These are phyloP conservation scores for Pollachius pollachius DNA, from an alignment of 2,113 vertebrate species.

Conservation along the genomic window DNA sequence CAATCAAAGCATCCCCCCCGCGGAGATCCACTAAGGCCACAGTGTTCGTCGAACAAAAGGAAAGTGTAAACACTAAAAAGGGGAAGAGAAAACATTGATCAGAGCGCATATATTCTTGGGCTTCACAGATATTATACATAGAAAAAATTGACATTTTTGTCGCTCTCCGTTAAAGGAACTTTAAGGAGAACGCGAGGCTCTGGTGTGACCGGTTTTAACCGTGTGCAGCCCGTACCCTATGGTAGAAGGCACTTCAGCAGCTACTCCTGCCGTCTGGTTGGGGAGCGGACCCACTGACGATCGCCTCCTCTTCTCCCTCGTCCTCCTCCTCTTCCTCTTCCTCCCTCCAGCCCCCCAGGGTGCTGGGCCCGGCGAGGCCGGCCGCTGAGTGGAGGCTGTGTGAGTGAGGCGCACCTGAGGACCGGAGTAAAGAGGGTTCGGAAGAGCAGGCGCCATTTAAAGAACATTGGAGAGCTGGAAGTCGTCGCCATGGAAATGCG, in stretches of 20 bases:
- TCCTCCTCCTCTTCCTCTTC: slow-evolving; percentile 73
- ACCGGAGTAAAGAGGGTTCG: too few relatives aligned
- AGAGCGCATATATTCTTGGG: slow-evolving; percentile 12
- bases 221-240: slow-evolving; percentile 36
- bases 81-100: slow-evolving; percentile 28
- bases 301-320: slow-evolving; percentile 66
- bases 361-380: slow-evolving; percentile 36
- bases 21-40: slow-evolving; percentile 75
- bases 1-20: slow-evolving; percentile 50
- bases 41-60: slow-evolving; percentile 61
- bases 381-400: too few relatives aligned
- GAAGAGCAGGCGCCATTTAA: too few relatives aligned
- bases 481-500: too few relatives aligned
- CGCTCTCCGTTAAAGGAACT: too few relatives aligned
- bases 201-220: not conserved
- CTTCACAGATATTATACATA: slow-evolving; percentile 3
- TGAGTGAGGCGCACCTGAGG: too few relatives aligned
- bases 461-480: too few relatives aligned
- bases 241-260: slow-evolving; percentile 74
- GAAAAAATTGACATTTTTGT: slow-evolving; percentile 11
- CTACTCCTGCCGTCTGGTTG: slow-evolving; percentile 48
- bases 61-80: slow-evolving; percentile 65
- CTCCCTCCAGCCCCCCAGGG: slow-evolving; percentile 75
- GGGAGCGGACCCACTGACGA: slow-evolving; percentile 59
- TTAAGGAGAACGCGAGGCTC: not conserved